Evolutionary conservation across 2,113 vertebrate species (phyloP).

Genomic region (Sturnus vulgaris): DNA sequence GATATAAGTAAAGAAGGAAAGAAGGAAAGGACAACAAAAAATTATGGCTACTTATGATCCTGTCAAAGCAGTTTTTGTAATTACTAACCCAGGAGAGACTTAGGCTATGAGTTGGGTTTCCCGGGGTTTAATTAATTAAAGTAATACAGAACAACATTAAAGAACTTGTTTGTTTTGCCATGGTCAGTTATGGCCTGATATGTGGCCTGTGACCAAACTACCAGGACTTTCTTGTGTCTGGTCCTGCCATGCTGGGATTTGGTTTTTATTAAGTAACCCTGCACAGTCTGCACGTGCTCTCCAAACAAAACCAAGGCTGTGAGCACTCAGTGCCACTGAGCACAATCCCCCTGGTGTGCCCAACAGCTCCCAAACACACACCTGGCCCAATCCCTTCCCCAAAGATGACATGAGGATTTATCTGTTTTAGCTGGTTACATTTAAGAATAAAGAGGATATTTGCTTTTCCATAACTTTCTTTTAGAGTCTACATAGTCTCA

Average conservation of each 20-base stretch:
- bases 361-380: neutral
- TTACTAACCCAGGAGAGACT: neutral
- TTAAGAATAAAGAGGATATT: neutral
- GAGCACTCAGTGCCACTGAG: neutral
- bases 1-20: no score
- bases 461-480: neutral
- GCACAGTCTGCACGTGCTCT: accelerated
- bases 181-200: neutral
- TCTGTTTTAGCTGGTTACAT: neutral
- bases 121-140: neutral
- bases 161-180: neutral
- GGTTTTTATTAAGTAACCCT: neutral
- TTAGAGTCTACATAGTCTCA: neutral
- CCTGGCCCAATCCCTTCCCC: neutral
- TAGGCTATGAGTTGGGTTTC: neutral
- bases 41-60: neutral
- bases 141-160: neutral
- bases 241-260: neutral
- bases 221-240: neutral
- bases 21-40: no score
- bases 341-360: neutral
- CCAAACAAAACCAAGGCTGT: neutral
- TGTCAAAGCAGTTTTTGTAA: neutral
- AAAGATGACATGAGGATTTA: neutral
- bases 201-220: neutral